These are phyloP conservation scores for Ephestia elutella DNA, from an alignment of 1,140 invertebrate species.

Conservation along the genomic window DNA sequence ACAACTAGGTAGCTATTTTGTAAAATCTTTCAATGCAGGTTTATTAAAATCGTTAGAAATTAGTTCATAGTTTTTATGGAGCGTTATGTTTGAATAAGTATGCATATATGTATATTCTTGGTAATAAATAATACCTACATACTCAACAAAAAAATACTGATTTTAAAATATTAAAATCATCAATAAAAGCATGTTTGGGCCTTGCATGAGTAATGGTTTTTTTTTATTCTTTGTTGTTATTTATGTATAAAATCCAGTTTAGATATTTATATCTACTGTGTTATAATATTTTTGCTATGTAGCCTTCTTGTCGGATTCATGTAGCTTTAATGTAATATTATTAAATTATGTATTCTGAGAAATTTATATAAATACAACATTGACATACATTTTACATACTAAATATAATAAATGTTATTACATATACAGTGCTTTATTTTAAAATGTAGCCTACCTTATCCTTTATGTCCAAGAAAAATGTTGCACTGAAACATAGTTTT, in stretches of 20 bases:
- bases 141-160: too few relatives aligned
- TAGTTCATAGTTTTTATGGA: too few relatives aligned
- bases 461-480: slow-evolving; percentile 7
- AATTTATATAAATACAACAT: background rate
- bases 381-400: background rate
- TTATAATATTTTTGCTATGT: background rate
- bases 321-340: too few relatives aligned
- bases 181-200: background rate
- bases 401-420: slow-evolving; percentile 15
- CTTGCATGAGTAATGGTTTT: background rate
- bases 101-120: too few relatives aligned
- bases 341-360: background rate
- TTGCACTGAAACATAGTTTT: slow-evolving; percentile 12
- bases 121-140: too few relatives aligned
- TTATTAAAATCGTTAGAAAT: too few relatives aligned
- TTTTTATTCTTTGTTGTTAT: background rate
- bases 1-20: too few relatives aligned
- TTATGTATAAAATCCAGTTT: background rate
- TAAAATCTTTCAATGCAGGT: too few relatives aligned
- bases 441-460: background rate
- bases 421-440: slow-evolving; percentile 3
- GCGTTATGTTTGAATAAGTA: too few relatives aligned
- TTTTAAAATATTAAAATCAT: too few relatives aligned
- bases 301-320: background rate
- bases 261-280: background rate